Evolutionary conservation across 1,140 invertebrate genomes (phyloP).

Genomic region (Lucilia sericata): DNA sequence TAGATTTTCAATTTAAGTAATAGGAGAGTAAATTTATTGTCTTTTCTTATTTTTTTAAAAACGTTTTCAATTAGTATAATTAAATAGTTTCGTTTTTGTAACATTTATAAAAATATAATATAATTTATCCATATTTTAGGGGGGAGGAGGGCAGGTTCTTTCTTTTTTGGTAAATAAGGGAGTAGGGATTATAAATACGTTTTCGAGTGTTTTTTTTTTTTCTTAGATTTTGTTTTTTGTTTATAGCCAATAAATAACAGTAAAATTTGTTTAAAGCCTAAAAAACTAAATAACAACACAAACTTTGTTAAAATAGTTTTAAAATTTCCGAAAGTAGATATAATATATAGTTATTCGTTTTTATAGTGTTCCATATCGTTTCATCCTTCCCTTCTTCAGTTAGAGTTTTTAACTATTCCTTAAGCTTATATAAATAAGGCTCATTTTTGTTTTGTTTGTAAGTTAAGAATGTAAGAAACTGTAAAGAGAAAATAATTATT

Average conservation of each 20-base stretch:
- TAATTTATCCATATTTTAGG: neutral
- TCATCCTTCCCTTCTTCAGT: neutral
- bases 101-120: neutral
- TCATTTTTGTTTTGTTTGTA: neutral
- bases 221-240: neutral
- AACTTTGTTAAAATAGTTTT: neutral
- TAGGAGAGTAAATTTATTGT: slow-evolving; percentile 35
- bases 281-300: slow-evolving; percentile 17
- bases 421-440: neutral
- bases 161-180: neutral
- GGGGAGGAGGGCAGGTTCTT: neutral
- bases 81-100: neutral
- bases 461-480: neutral
- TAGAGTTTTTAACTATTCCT: neutral
- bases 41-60: slow-evolving; percentile 23
- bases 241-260: slow-evolving; percentile 10
- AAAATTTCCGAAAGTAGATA: no score
- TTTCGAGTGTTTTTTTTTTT: neutral
- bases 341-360: neutral
- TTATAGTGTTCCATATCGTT: neutral
- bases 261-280: neutral
- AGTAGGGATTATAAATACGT: neutral
- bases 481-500: neutral
- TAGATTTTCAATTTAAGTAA: neutral
- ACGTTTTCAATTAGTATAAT: neutral